These are phyloP conservation scores for Mactromeris polynyma DNA, from an alignment of 2,888 invertebrate genomes.

Conservation along the genomic window DNA sequence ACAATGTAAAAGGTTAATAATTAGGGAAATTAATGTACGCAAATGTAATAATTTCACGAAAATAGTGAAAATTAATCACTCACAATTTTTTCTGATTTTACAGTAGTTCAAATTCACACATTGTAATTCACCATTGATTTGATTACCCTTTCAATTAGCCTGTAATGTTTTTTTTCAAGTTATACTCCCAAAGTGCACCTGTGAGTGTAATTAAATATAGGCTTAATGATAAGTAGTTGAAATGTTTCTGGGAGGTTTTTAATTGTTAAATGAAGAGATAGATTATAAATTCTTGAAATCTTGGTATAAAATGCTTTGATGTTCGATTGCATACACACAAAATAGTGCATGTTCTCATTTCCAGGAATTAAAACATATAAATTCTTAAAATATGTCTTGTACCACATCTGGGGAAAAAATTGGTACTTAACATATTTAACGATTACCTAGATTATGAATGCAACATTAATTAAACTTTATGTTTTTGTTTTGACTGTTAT, in stretches of 20 bases:
- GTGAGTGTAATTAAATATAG: neutral
- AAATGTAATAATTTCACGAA: no score
- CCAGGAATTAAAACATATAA: no score
- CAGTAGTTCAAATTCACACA: neutral
- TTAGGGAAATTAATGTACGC: no score
- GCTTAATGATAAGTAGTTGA: conserved; percentile 3
- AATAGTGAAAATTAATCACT: no score
- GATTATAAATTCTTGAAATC: neutral
- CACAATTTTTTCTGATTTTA: no score
- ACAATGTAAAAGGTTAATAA: no score
- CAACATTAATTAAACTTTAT: no score
- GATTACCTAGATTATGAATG: neutral
- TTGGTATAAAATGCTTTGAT: neutral
- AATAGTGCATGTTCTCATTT: no score
- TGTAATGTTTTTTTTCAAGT: neutral
- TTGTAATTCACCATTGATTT: neutral
- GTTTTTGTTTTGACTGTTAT: no score
- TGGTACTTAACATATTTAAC: neutral
- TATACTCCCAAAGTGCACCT: neutral
- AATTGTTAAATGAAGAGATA: neutral
- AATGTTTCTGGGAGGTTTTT: neutral
- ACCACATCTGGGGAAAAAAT: neutral
- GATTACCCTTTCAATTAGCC: neutral
- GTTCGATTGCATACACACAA: neutral
- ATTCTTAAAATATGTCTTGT: neutral